These are phyloP conservation scores for Oligia strigilis DNA, from an alignment of 2,888 invertebrate species.

Conservation along the genomic window DNA sequence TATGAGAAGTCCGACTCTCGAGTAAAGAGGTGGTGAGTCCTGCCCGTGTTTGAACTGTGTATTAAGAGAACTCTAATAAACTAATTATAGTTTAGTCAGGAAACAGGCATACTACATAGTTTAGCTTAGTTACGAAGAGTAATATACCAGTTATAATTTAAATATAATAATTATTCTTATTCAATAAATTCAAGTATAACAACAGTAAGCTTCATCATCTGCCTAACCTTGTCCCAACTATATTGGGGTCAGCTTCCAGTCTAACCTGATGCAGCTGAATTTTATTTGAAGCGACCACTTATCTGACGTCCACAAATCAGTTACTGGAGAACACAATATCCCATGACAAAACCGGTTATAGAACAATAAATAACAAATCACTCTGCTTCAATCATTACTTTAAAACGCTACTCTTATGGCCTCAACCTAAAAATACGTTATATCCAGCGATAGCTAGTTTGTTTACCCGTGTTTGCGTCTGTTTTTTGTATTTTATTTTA, in stretches of 20 bases:
- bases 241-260: neutral
- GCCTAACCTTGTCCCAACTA: neutral
- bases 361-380: neutral
- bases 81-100: neutral
- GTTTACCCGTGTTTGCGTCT: slow-evolving; percentile 63
- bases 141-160: neutral
- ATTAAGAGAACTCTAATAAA: neutral
- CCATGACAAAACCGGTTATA: neutral
- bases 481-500: slow-evolving; percentile 62
- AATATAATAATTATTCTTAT: neutral
- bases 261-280: too few relatives aligned
- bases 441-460: slow-evolving; percentile 62
- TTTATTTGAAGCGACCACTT: neutral
- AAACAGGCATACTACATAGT: neutral
- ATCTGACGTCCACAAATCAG: too few relatives aligned
- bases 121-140: neutral
- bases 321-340: neutral
- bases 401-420: slow-evolving; percentile 23
- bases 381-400: neutral
- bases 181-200: too few relatives aligned
- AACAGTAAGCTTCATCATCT: neutral
- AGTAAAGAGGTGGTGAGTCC: neutral
- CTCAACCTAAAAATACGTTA: slow-evolving; percentile 59
- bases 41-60: neutral
- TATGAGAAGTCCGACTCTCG: neutral